These are phyloP conservation scores for Eclectus roratus DNA, from an alignment of 2,113 vertebrate genomes.

Conservation along the genomic window DNA sequence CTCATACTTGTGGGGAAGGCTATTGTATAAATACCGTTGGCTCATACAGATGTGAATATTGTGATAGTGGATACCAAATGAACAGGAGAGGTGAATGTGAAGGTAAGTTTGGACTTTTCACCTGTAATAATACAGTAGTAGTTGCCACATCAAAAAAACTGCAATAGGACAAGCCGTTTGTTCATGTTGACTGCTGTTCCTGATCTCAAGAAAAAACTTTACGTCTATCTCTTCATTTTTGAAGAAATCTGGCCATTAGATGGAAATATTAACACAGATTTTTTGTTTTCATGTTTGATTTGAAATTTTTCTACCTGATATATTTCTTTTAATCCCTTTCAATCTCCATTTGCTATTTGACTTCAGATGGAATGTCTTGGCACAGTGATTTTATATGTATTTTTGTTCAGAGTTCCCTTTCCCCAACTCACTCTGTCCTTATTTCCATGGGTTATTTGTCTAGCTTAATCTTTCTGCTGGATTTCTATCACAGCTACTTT, in stretches of 20 bases:
- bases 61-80: slow-evolving; percentile 79
- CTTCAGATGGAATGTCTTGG: not conserved
- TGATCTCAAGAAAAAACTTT: not conserved
- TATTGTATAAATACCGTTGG: slow-evolving; percentile 81
- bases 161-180: not conserved
- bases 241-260: not conserved
- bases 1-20: slow-evolving; percentile 76
- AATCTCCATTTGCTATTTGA: not conserved
- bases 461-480: not conserved
- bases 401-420: not conserved
- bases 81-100: slow-evolving; percentile 75
- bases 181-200: not conserved
- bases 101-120: slow-evolving; percentile 65
- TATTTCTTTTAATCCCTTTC: not conserved
- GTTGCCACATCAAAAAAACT: not conserved
- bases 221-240: not conserved
- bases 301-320: not conserved
- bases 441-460: not conserved
- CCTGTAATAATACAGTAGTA: not conserved
- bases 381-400: not conserved
- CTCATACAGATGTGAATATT: slow-evolving; percentile 81
- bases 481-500: not conserved
- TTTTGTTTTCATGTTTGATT: not conserved
- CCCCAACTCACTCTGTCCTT: not conserved
- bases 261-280: not conserved